Conservation (phyloP, 2,888 invertebrate species). For the Kuschelorhynchus macadamiae region DNA sequence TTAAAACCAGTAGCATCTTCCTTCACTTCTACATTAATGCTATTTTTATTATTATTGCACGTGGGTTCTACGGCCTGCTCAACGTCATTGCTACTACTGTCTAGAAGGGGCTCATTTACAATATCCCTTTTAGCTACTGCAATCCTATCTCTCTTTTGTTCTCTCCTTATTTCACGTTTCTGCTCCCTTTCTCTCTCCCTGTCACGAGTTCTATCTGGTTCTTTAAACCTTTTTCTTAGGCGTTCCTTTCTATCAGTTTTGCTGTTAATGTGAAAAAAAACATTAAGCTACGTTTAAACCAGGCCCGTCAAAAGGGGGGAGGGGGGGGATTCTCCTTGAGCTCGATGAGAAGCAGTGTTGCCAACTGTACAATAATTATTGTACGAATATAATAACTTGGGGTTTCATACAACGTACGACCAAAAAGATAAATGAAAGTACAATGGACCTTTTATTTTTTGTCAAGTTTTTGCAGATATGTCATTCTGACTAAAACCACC, state of each 20-base stretch:
- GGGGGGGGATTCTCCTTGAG: no score
- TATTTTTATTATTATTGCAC: constrained; percentile 59
- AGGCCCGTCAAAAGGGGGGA: no score
- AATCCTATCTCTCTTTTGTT: constrained; percentile 61
- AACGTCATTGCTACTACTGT: constrained; percentile 55
- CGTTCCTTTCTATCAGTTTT: constrained; percentile 64
- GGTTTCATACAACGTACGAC: no score
- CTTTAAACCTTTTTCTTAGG: constrained; percentile 65
- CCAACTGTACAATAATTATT: no score
- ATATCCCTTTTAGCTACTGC: constrained; percentile 62
- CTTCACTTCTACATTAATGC: constrained; percentile 55
- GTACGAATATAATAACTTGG: no score
- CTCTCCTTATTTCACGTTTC: constrained; percentile 62
- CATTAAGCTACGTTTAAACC: neutral
- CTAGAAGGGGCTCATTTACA: constrained; percentile 60
- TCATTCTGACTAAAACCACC: no score
- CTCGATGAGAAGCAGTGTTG: no score
- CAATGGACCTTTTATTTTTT: no score
- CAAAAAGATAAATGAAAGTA: no score
- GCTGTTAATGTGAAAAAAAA: constrained; percentile 26
- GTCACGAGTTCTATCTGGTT: constrained; percentile 61
- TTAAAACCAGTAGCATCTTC: constrained; percentile 68
- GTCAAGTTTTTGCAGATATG: no score
- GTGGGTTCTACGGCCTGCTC: constrained; percentile 59
- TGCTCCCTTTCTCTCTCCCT: constrained; percentile 64